Conservation (phyloP, 2,888 invertebrate species). For the Stenotaenia linearis region DNA sequence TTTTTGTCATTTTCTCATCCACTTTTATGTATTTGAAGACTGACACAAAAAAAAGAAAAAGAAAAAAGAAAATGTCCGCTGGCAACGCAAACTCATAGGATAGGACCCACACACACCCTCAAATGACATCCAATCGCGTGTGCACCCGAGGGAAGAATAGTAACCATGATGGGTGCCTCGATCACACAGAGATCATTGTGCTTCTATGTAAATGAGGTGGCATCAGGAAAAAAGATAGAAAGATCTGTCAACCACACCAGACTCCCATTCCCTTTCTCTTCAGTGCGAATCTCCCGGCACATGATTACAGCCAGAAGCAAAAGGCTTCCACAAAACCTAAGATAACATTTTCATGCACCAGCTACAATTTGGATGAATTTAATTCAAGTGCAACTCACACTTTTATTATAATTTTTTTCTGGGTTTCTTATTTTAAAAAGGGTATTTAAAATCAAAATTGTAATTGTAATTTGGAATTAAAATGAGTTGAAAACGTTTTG, state of each 20-base stretch:
- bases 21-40: neutral
- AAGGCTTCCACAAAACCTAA: neutral
- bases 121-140: conserved; percentile 13
- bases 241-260: conserved; percentile 7
- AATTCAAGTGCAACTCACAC: neutral
- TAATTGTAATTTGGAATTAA: no score
- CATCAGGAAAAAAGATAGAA: conserved; percentile 24
- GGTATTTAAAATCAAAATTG: no score
- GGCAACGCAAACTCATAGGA: conserved; percentile 3
- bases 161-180: conserved; percentile 21
- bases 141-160: conserved; percentile 26
- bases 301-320: conserved; percentile 16
- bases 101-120: neutral
- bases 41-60: neutral
- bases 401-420: neutral
- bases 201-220: conserved; percentile 21
- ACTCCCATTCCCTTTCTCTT: neutral
- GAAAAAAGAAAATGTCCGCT: neutral
- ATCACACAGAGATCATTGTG: conserved; percentile 26
- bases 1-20: neutral
- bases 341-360: neutral
- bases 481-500: no score
- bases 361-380: neutral
- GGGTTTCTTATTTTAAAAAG: neutral
- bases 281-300: neutral